phyloP scores from a whole-genome alignment of 2,888 invertebrate genomes.

The Drosophila aldrichi region DNA sequence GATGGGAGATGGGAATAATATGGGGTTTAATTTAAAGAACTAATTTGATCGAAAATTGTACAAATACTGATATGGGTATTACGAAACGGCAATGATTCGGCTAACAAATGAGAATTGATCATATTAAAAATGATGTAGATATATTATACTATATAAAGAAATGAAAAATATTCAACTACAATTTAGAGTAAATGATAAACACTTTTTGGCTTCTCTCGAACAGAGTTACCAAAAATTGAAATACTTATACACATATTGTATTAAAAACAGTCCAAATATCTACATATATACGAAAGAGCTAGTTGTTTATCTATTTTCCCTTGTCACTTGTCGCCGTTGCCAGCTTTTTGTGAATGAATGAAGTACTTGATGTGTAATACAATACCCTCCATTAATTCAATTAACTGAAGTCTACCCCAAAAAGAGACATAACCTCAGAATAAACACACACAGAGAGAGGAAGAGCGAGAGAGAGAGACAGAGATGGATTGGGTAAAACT shows the following conservation, averaged over 20 bases:
- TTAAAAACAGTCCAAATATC: background rate
- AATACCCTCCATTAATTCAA: constrained; percentile 70
- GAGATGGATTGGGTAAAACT: constrained; percentile 14
- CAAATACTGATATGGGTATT: background rate
- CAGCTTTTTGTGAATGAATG: constrained; percentile 15
- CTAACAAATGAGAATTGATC: background rate
- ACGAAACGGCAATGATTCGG: background rate
- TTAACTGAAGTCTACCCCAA: constrained; percentile 50
- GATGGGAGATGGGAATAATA: background rate
- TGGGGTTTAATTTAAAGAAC: background rate
- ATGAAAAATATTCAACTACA: background rate
- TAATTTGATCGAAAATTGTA: background rate
- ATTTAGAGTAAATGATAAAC: background rate
- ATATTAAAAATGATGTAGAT: no score
- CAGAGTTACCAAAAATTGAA: background rate
- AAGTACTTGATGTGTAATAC: constrained; percentile 43
- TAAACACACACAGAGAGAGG: constrained; percentile 31
- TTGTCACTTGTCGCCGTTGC: constrained; percentile 20
- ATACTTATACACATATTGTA: background rate
- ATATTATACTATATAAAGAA: no score
- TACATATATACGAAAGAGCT: no score
- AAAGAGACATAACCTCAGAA: constrained; percentile 41
- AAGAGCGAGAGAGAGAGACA: background rate
- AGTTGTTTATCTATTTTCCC: constrained; percentile 4
- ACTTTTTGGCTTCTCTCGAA: background rate